Percentiles rank a stretch among this genome's conserved stretches.
These are phyloP conservation scores for Brachypalpus laphriformis DNA, from an alignment of 2,888 invertebrate species.

Conservation along the genomic window DNA sequence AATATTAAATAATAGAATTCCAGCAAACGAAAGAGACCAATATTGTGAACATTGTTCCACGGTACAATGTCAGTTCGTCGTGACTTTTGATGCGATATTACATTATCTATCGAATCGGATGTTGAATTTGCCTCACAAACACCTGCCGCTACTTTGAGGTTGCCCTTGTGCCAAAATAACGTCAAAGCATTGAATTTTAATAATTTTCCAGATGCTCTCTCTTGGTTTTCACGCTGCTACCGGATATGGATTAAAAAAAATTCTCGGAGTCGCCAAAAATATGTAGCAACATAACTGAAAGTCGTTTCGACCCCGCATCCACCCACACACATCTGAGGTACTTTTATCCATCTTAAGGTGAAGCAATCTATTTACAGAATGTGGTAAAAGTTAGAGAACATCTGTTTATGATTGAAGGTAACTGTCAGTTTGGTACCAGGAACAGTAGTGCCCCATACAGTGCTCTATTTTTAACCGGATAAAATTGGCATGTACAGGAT, in stretches of 20 bases:
- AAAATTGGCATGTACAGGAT: no score
- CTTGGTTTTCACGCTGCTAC: background rate
- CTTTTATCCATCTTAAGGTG: background rate
- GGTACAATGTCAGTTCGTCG: background rate
- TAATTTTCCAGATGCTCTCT: conserved; percentile 8
- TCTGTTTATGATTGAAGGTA: background rate
- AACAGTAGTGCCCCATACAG: no score
- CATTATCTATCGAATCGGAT: background rate
- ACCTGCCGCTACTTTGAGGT: conserved; percentile 25
- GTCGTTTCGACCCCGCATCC: background rate
- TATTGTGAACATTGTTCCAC: background rate
- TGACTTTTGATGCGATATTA: conserved; percentile 43
- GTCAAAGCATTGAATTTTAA: conserved; percentile 18
- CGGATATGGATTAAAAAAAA: background rate
- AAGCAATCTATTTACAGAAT: conserved; percentile 14
- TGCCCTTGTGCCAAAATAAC: conserved; percentile 19
- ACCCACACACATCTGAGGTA: background rate
- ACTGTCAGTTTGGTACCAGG: background rate
- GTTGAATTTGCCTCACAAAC: conserved; percentile 25
- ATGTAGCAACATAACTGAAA: background rate
- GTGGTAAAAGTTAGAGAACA: background rate
- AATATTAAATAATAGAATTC: conserved; percentile 34
- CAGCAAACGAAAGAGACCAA: background rate
- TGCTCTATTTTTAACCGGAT: no score
- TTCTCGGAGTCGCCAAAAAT: background rate